Evolutionary conservation across 37 sponge, comb jelly and placozoan genomes (phyloP).

Genomic region (Diacarnus erythraeanus): DNA sequence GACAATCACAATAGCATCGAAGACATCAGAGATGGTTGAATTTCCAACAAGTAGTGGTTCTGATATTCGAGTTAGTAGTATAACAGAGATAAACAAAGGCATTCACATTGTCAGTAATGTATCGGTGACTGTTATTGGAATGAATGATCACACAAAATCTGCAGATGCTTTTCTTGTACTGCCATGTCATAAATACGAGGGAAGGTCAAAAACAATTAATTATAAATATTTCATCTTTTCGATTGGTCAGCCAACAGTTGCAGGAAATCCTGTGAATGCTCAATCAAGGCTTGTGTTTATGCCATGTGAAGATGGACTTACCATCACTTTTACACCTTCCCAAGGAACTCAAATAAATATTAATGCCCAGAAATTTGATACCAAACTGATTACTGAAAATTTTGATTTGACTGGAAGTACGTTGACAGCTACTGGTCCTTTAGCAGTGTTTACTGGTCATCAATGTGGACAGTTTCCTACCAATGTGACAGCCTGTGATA

Average conservation of each 20-base stretch:
- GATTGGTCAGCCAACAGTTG: neutral
- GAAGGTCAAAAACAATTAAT: neutral
- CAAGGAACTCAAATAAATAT: neutral
- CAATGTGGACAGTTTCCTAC: slow-evolving; percentile 51
- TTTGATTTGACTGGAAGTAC: slow-evolving; percentile 46
- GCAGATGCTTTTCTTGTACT: slow-evolving; percentile 49
- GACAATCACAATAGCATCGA: neutral
- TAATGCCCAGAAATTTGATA: neutral
- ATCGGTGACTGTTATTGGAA: slow-evolving; percentile 9
- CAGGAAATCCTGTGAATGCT: neutral
- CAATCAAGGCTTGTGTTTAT: slow-evolving; percentile 22
- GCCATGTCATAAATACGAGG: slow-evolving; percentile 10
- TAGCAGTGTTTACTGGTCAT: slow-evolving; percentile 44
- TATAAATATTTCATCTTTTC: slow-evolving; percentile 34
- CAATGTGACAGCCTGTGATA: slow-evolving; percentile 45
- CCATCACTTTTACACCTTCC: neutral
- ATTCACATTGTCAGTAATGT: neutral
- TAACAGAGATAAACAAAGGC: neutral
- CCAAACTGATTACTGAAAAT: neutral
- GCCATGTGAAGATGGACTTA: slow-evolving; percentile 22
- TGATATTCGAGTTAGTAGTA: neutral
- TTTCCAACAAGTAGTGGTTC: neutral
- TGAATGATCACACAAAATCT: slow-evolving; percentile 34
- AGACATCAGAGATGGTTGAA: too few relatives aligned
- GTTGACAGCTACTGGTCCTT: slow-evolving; percentile 24